Evolutionary conservation across 2,797 vertebrate genomes (phyloP), one percentile per base, ranked within the genome.

Genomic region (Thalassophryne amazonica): DNA sequence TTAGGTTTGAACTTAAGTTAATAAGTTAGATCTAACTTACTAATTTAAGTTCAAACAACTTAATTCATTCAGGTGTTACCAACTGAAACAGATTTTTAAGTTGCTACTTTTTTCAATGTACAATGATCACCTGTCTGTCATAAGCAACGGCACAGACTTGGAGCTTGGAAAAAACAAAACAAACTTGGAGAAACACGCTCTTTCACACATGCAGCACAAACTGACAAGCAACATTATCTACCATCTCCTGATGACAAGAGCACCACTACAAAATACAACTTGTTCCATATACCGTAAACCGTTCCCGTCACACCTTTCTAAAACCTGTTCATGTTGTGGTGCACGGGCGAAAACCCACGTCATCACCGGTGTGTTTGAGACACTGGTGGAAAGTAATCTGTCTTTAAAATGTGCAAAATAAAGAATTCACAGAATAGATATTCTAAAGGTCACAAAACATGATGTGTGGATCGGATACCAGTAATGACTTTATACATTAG

Each of bases 121-220:
- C 45, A 48, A 82, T 45, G 57, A 70, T 66, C 69, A 83, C 68
- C 72, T 48, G 56, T 69, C 54, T 45, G 55, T 76, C 41, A 54
- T 73, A 70, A 24, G 41, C 57, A 46, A 62, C n/a, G 2, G 36
- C 19, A 23, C 62, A 76, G 30, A 76, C 60, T 47, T 39, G 31
- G 64, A 77, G 59, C 55, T 62, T 55, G 73, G 35, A 65, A 39
- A 35, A 69, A 31, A 60, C 34, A 56, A 52, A 60, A 71, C 65
- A 37, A n/a, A n/a, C n/a, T n/a, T n/a, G n/a, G n/a, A n/a, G n/a
- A 68, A 27, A 67, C 63, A 76, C 73, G 6, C 64, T 60, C 62
- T 25, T 72, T 86, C 75, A 76, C 79, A 88, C 89, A 89, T 88
- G 86, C 89, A 89, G 80, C 79, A 88, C 81, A 76, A 83, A 86